Evolutionary conservation across 2,113 vertebrate genomes (phyloP), one percentile per base, ranked within the genome.

Genomic region (Vidua chalybeata): DNA sequence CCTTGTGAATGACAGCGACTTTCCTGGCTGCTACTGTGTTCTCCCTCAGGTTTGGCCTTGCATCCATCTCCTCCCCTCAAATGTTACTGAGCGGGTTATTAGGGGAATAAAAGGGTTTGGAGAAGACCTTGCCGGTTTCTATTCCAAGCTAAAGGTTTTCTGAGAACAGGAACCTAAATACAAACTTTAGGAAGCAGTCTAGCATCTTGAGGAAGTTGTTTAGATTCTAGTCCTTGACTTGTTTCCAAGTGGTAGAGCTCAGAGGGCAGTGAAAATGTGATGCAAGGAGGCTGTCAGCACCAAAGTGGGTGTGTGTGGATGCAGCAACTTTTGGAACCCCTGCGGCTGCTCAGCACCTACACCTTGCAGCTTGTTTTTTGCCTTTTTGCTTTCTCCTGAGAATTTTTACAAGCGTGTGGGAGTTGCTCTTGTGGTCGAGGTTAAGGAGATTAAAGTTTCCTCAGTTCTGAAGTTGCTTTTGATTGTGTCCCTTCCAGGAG

Each of bases 11-110:
- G 64, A 87, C 55, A 95, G 97, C 2, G 13, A 95, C 27, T 95
- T 99, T 33, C 98, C 98, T 4, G 98, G 97, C 33, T 99, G 97
- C 94, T 98, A 98, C 12, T 7, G 54, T 11, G 5, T 98, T 33
- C 87, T 98, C 49, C 97, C 98, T 55, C 98, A 99, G 98, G 98
- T 98, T 52, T 90, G 96, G 85, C 30, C 16, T n/a, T 6, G 1
- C 24, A 9, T 35, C 55, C 0, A 1, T 20, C 41, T 82, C 26
- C 56, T 68, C 35, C 48, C 35, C 75, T 69, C 61, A 33, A 12
- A 15, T 18, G 4, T 45, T 77, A 23, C n/a, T 4, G 5, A 35
- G 18, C 4, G 30, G 18, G 4, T 41, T 63, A 15, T 43, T 23
- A 49, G 15, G 23, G 45, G 43, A 45, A 45, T 28, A 30, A 24